Percentiles rank a stretch among this genome's conserved stretches.
Evolutionary conservation across 2,888 invertebrate species (phyloP).

Genomic region (Taphrorychus bicolor): DNA sequence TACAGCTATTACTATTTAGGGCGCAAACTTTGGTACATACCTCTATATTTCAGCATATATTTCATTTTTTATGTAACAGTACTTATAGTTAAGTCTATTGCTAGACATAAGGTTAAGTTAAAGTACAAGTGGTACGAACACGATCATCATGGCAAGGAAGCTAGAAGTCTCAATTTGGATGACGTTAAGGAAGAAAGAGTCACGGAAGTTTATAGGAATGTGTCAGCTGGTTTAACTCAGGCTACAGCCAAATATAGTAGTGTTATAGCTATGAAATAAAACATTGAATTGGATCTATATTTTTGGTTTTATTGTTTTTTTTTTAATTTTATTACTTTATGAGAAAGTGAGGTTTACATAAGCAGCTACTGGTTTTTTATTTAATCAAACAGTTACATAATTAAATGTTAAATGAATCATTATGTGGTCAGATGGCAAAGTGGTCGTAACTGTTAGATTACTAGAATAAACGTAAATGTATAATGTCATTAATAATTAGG

Average conservation of each 20-base stretch:
- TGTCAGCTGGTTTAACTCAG: conserved; percentile 45
- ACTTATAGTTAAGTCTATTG: conserved; percentile 74
- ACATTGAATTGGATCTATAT: neutral
- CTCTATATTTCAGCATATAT: conserved; percentile 77
- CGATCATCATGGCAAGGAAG: conserved; percentile 36
- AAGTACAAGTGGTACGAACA: conserved; percentile 61
- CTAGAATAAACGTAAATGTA: no score
- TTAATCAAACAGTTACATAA: no score
- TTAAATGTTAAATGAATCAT: no score
- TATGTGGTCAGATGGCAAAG: no score
- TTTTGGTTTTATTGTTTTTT: conserved; percentile 4
- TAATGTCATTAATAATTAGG: no score
- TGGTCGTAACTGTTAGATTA: no score
- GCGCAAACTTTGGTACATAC: conserved; percentile 77
- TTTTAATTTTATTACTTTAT: no score
- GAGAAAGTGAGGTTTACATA: no score
- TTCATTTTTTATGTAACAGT: conserved; percentile 75
- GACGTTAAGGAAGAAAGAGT: conserved; percentile 36
- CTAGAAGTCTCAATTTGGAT: conserved; percentile 42
- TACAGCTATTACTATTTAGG: conserved; percentile 80
- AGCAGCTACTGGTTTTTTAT: no score
- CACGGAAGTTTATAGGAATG: conserved; percentile 49
- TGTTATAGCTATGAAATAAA: conserved; percentile 17
- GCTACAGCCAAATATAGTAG: conserved; percentile 46
- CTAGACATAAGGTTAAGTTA: conserved; percentile 74